These are phyloP conservation scores for Pampus argenteus DNA, from an alignment of 2,797 vertebrate species.

Conservation along the genomic window DNA sequence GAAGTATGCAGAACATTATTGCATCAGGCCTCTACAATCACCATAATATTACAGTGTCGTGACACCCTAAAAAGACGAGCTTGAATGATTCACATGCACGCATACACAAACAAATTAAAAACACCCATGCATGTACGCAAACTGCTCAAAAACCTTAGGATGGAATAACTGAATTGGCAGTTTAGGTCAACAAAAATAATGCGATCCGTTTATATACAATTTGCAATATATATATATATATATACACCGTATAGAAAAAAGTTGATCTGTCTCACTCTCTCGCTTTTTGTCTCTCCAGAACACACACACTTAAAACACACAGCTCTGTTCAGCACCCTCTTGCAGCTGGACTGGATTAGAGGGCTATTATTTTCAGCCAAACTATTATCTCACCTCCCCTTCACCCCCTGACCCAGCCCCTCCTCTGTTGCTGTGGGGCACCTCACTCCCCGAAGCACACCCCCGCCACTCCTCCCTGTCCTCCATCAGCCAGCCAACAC, in stretches of 20 bases:
- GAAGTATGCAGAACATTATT: background rate
- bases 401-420: slow-evolving; percentile 80
- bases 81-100: slow-evolving; percentile 29
- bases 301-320: slow-evolving; percentile 31
- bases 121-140: background rate
- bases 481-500: slow-evolving; percentile 57
- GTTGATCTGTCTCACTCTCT: slow-evolving; percentile 35
- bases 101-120: background rate
- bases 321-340: slow-evolving; percentile 57
- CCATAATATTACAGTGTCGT: slow-evolving; percentile 14
- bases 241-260: no score
- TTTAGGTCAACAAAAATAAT: no score
- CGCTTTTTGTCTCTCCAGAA: slow-evolving; percentile 24
- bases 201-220: no score
- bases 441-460: slow-evolving; percentile 66
- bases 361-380: slow-evolving; percentile 78
- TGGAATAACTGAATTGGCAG: no score
- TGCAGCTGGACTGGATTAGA: slow-evolving; percentile 82
- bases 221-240: no score
- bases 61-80: slow-evolving; percentile 5
- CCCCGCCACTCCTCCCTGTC: slow-evolving; percentile 53
- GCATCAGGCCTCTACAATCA: background rate
- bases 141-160: no score
- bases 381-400: slow-evolving; percentile 83
- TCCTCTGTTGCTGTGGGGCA: slow-evolving; percentile 78